Evolutionary conservation across 2,113 vertebrate species (phyloP).

Genomic region (Equus przewalskii): DNA sequence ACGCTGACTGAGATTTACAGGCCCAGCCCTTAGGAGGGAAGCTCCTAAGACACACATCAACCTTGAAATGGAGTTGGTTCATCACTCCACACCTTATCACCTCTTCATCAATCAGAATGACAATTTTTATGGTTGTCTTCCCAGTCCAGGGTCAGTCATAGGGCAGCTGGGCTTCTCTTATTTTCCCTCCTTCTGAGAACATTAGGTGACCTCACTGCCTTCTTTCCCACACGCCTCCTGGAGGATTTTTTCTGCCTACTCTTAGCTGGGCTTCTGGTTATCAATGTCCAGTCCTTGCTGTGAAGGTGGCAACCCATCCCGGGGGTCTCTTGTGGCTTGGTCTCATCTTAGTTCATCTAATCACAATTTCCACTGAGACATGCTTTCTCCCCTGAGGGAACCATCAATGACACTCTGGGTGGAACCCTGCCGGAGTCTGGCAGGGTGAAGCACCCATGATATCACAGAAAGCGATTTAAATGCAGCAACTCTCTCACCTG

Average conservation of each 20-base stretch:
- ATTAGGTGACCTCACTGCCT: background rate
- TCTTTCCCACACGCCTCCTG: conserved; percentile 25
- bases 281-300: background rate
- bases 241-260: background rate
- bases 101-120: conserved; percentile 65
- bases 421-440: background rate
- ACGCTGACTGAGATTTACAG: conserved; percentile 55
- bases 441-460: background rate
- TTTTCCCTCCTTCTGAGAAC: conserved; percentile 22
- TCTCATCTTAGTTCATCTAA: background rate
- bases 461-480: background rate
- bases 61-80: conserved; percentile 26
- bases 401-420: background rate
- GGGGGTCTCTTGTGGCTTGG: no score
- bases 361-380: background rate
- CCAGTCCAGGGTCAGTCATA: conserved; percentile 52
- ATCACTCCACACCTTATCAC: conserved; percentile 46
- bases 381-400: background rate
- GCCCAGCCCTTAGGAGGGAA: background rate
- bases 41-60: conserved; percentile 9
- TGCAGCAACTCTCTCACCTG: background rate
- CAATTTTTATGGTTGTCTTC: conserved; percentile 68
- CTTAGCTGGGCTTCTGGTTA: background rate
- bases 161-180: conserved; percentile 46
- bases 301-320: background rate